A percentile compares a stretch with the other conserved stretches of the same genome.
These are phyloP conservation scores for Acanthococcus lagerstroemiae DNA, from an alignment of 2,888 invertebrate genomes.

Conservation along the genomic window DNA sequence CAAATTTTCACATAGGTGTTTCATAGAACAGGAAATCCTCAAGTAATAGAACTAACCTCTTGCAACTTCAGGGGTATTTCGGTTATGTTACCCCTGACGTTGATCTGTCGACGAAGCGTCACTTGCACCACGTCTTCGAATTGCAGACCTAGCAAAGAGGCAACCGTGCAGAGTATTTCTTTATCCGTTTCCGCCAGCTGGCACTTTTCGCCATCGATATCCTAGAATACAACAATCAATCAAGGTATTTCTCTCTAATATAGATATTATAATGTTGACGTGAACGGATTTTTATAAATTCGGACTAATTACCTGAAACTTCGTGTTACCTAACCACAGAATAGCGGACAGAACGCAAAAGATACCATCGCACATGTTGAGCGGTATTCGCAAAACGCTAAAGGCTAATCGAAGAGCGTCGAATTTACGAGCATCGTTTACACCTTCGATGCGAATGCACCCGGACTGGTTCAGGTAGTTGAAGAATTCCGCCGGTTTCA, in stretches of 20 bases:
- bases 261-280: not conserved
- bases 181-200: conserved; percentile 60
- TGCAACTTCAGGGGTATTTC: conserved; percentile 80
- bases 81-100: conserved; percentile 84
- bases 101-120: conserved; percentile 68
- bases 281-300: not conserved
- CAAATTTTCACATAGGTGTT: no score
- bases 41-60: no score
- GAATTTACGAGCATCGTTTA: conserved; percentile 58
- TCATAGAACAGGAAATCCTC: no score
- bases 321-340: conserved; percentile 80
- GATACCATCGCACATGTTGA: conserved; percentile 77
- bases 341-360: conserved; percentile 81
- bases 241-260: no score
- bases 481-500: conserved; percentile 65
- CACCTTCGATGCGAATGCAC: conserved; percentile 55
- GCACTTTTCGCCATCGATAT: conserved; percentile 78
- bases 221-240: conserved; percentile 43
- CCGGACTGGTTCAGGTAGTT: conserved; percentile 75
- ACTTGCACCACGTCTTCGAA: conserved; percentile 65
- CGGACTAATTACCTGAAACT: conserved; percentile 52
- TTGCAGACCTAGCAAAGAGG: conserved; percentile 62
- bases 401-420: conserved; percentile 80
- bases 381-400: conserved; percentile 76
- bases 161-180: conserved; percentile 62